A percentile compares a stretch with the other conserved stretches of the same genome.
phyloP scores from a whole-genome alignment of 2,888 invertebrate species.

The Erpobdella octoculata region DNA sequence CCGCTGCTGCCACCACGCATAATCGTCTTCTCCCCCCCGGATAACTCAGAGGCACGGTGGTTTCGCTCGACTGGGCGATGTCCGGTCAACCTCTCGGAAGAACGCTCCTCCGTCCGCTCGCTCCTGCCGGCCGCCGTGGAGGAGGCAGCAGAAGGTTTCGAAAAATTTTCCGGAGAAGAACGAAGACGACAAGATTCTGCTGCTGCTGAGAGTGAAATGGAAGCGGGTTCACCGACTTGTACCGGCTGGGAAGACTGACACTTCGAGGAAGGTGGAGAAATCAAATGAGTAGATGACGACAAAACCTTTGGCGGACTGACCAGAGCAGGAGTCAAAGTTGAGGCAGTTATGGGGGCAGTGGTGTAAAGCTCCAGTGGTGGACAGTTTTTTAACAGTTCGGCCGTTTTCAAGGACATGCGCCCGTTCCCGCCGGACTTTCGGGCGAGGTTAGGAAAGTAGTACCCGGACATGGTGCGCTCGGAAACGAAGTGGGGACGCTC shows the following conservation, averaged over 20 bases:
- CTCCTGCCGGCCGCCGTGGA: not conserved
- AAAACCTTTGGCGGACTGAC: not conserved
- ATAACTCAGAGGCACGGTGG: no score
- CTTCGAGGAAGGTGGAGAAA: slow-evolving; percentile 12
- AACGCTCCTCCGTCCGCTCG: not conserved
- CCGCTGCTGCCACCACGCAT: not conserved
- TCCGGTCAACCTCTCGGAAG: not conserved
- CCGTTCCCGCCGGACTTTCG: not conserved
- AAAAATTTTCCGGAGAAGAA: not conserved
- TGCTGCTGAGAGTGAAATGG: no score
- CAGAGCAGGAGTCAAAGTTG: not conserved
- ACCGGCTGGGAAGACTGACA: not conserved
- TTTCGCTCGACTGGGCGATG: not conserved
- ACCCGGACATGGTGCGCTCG: not conserved
- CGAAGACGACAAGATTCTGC: not conserved
- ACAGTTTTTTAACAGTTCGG: slow-evolving; percentile 22
- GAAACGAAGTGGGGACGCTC: not conserved
- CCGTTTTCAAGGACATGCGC: slow-evolving; percentile 8
- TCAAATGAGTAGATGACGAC: not conserved
- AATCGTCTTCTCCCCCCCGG: no score
- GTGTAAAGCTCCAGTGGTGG: slow-evolving; percentile 23
- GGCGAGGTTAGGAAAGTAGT: not conserved
- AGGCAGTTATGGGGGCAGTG: slow-evolving; percentile 9
- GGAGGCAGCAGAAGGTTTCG: not conserved
- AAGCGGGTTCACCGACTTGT: no score